Conservation (phyloP, 1,140 invertebrate genomes). For the Neuroterus valhalla region DNA sequence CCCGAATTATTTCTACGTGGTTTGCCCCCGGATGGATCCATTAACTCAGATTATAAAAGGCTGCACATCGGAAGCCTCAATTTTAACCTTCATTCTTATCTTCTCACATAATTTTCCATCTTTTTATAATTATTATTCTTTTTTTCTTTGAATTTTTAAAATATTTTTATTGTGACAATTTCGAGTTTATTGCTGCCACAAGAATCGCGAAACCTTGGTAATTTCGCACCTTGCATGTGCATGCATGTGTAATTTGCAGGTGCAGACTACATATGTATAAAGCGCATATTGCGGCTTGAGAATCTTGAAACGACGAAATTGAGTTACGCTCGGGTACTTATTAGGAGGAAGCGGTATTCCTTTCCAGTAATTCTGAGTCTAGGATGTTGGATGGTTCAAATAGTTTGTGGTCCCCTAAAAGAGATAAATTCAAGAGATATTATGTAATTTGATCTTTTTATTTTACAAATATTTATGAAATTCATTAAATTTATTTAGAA, state of each 20-base stretch:
- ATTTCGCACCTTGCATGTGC: constrained; percentile 11
- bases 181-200: neutral
- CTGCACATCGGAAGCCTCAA: neutral
- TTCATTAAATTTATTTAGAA: too few relatives aligned
- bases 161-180: neutral
- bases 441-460: too few relatives aligned
- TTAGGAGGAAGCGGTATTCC: constrained; percentile 25
- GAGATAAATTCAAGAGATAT: neutral
- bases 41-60: neutral
- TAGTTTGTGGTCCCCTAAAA: neutral
- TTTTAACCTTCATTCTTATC: neutral
- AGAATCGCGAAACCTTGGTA: neutral
- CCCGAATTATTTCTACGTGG: constrained; percentile 4
- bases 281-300: constrained; percentile 17
- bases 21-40: constrained; percentile 1
- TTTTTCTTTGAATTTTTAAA: too few relatives aligned
- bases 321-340: constrained; percentile 29
- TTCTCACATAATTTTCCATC: too few relatives aligned
- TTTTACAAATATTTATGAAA: neutral
- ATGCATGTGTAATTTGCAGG: neutral
- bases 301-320: constrained; percentile 10
- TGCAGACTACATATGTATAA: constrained; percentile 7
- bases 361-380: constrained; percentile 9
- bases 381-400: neutral
- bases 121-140: too few relatives aligned